Percentiles rank a stretch among this genome's conserved stretches.
These are phyloP conservation scores for Prietella phreatophila DNA, from an alignment of 2,113 vertebrate genomes.

Conservation along the genomic window DNA sequence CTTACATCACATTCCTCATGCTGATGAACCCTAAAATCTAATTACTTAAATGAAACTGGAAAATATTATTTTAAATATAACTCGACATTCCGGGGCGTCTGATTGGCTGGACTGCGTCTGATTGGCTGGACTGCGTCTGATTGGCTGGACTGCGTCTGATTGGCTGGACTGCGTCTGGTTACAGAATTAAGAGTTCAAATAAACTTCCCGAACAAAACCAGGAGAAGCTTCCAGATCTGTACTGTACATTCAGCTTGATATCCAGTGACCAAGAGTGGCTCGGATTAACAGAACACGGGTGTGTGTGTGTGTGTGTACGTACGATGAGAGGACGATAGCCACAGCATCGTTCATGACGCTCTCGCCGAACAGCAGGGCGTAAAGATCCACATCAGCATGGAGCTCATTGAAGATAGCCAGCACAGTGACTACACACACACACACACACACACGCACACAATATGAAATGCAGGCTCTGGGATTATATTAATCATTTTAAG, in stretches of 20 bases:
- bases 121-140: background rate
- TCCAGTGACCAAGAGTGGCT: background rate
- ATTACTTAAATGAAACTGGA: background rate
- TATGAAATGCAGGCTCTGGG: background rate
- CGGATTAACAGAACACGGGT: background rate
- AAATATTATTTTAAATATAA: background rate
- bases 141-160: background rate
- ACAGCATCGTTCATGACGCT: conserved; percentile 97
- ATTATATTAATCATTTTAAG: background rate
- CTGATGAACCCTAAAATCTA: background rate
- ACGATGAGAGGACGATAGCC: conserved; percentile 87
- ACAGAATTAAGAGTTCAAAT: background rate
- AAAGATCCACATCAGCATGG: conserved; percentile 94
- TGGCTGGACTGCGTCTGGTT: background rate
- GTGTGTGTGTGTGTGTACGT: conserved; percentile 7
- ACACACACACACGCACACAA: conserved; percentile 18
- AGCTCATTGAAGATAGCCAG: conserved; percentile 97
- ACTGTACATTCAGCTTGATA: background rate
- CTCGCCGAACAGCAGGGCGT: conserved; percentile 96
- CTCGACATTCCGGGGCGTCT: background rate
- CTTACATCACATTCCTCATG: background rate
- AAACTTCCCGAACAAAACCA: background rate
- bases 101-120: background rate
- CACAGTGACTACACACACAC: conserved; percentile 81
- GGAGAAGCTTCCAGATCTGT: background rate